phyloP scores from a whole-genome alignment of 1,140 invertebrate species.

The Drosophila ohnishii region DNA sequence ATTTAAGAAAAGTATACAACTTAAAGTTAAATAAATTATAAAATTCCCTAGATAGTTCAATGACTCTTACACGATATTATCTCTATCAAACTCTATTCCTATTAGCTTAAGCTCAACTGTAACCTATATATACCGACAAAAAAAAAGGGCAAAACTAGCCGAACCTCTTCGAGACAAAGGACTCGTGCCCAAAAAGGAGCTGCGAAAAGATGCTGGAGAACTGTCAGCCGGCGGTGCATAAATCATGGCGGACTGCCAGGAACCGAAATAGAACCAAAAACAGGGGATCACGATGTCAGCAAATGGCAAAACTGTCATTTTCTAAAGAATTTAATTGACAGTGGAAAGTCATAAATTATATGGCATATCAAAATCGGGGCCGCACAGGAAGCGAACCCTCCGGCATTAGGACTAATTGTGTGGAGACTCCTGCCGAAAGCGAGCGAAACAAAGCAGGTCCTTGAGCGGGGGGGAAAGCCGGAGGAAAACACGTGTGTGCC shows the following conservation, averaged over 20 bases:
- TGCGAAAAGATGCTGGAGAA: slow-evolving; percentile 52
- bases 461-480: background rate
- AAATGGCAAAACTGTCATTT: slow-evolving; percentile 70
- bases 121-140: slow-evolving; percentile 3
- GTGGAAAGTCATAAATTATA: slow-evolving; percentile 78
- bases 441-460: slow-evolving; percentile 25
- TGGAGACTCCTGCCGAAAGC: slow-evolving; percentile 15
- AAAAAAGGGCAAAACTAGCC: slow-evolving; percentile 60
- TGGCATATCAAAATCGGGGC: slow-evolving; percentile 37
- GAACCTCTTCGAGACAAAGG: slow-evolving; percentile 42
- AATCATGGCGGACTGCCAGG: slow-evolving; percentile 59
- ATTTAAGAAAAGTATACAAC: background rate
- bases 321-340: slow-evolving; percentile 81
- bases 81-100: background rate
- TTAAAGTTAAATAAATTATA: background rate
- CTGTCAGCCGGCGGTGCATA: slow-evolving; percentile 62
- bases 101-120: slow-evolving; percentile 2
- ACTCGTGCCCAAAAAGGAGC: slow-evolving; percentile 38
- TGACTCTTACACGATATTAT: background rate
- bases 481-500: slow-evolving; percentile 44
- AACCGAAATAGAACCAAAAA: slow-evolving; percentile 41
- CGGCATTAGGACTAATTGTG: slow-evolving; percentile 48
- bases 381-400: slow-evolving; percentile 15
- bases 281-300: slow-evolving; percentile 58
- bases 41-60: background rate